These are phyloP conservation scores for Drosophila parabipectinata DNA, from an alignment of 1,140 invertebrate genomes.

Conservation along the genomic window DNA sequence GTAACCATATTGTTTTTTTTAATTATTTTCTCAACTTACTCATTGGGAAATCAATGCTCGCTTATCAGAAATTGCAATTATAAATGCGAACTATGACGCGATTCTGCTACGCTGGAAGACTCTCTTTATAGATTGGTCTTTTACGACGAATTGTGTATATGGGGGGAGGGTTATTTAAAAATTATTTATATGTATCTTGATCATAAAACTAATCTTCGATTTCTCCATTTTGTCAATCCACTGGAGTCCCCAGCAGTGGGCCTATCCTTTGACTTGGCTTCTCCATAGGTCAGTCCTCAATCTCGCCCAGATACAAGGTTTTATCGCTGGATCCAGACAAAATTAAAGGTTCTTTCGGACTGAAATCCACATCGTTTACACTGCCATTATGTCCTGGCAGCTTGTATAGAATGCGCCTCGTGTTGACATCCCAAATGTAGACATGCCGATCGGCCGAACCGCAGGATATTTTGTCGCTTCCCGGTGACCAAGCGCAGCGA, in stretches of 20 bases:
- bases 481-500: conserved; percentile 94
- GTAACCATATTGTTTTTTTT: neutral
- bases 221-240: neutral
- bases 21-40: conserved; percentile 11
- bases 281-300: conserved; percentile 88
- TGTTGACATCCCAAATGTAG: conserved; percentile 98
- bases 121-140: too few relatives aligned
- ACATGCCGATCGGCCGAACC: conserved; percentile 98
- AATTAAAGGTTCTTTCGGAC: conserved; percentile 97
- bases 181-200: neutral
- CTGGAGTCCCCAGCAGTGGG: neutral
- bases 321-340: conserved; percentile 98
- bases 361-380: conserved; percentile 99
- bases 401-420: conserved; percentile 96
- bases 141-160: too few relatives aligned
- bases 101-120: neutral
- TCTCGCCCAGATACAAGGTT: conserved; percentile 97
- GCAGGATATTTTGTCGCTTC: conserved; percentile 92
- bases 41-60: neutral
- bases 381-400: conserved; percentile 98
- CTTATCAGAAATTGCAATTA: conserved; percentile 5
- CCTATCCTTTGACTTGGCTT: neutral
- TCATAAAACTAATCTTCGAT: neutral
- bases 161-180: neutral
- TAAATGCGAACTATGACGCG: neutral